Evolutionary conservation across 2,797 vertebrate species (phyloP).

Genomic region (Malurus splendens): DNA sequence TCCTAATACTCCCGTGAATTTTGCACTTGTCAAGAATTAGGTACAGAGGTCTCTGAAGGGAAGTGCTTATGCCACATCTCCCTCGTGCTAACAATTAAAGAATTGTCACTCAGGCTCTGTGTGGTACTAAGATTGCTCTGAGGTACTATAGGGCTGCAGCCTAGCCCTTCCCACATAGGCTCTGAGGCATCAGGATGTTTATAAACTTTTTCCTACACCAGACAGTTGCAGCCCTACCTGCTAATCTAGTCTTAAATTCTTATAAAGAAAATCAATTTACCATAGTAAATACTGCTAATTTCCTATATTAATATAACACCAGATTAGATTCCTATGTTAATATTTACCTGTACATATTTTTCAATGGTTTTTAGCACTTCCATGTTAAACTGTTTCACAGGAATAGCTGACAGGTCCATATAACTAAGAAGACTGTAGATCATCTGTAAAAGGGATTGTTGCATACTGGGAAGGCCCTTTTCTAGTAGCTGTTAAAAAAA

Average conservation of each 20-base stretch:
- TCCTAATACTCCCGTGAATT: not conserved
- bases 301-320: not conserved
- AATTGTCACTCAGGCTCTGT: not conserved
- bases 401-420: conserved; percentile 90
- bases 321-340: too few species aligned
- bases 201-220: not conserved
- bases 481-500: conserved; percentile 81
- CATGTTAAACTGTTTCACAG: conserved; percentile 92
- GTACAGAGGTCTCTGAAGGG: not conserved
- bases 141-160: not conserved
- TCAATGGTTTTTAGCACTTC: conserved; percentile 96
- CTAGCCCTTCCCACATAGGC: not conserved
- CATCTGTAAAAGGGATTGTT: conserved; percentile 94
- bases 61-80: not conserved
- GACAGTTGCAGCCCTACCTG: not conserved
- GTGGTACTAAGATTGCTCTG: not conserved
- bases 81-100: not conserved
- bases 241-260: not conserved
- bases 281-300: not conserved
- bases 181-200: not conserved
- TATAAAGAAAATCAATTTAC: not conserved
- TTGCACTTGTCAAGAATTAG: not conserved
- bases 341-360: conserved; percentile 93
- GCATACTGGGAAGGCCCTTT: conserved; percentile 94
- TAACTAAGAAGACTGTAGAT: conserved; percentile 97